Base-by-base conservation (phyloP, 2,113 vertebrate genomes). In the Nesospiza acunhae region DNA sequence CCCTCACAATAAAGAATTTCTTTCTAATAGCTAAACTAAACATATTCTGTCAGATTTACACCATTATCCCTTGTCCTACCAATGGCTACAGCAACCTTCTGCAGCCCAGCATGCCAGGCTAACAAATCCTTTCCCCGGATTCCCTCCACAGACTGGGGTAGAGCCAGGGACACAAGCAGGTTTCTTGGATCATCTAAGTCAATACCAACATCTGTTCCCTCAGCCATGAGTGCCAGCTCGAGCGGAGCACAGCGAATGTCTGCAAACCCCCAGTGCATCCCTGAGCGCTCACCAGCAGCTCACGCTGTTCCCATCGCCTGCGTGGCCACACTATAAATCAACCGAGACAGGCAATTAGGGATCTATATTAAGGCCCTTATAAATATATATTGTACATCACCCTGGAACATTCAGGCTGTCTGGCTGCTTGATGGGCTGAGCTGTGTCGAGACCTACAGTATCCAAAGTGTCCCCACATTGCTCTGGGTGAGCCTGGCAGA, bases 361-460 rank as follows among this genome's bases (percentile, higher is more conserved):
- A 85, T 74, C 95, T 92, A 88, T 80, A 96, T 96, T 95, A 96
- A 96, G 82, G 47, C n/a, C 91, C 94, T 96, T 94, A 95, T 96
- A 96, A 96, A 97, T 96, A 97, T 90, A 96, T 93, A 96, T 91
- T 93, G 67, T 33, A 66, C 13, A 41, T 83, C 77, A 81, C 87
- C 19, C 91, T 63, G 87, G 84, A 94, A 93, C 92, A 69, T 67
- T 68, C 7, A 8, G 52, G 19, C 63, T 5, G 64, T 89, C 94
- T 91, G 84, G 78, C 59, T 80, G 87, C 92, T 75, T 30, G 73
- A 92, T 27, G 55, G 73, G 55, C 70, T 92, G 87, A 94, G 74
- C 41, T 1, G 10, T 64, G 89, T 89, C 0, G 0, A 89, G 79
- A 89, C 39, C 73, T 68, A 12, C 52, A 24, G 59, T 21, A 73